Evolutionary conservation across 2,888 invertebrate species (phyloP).

Genomic region (Drosophila setosimentum): DNA sequence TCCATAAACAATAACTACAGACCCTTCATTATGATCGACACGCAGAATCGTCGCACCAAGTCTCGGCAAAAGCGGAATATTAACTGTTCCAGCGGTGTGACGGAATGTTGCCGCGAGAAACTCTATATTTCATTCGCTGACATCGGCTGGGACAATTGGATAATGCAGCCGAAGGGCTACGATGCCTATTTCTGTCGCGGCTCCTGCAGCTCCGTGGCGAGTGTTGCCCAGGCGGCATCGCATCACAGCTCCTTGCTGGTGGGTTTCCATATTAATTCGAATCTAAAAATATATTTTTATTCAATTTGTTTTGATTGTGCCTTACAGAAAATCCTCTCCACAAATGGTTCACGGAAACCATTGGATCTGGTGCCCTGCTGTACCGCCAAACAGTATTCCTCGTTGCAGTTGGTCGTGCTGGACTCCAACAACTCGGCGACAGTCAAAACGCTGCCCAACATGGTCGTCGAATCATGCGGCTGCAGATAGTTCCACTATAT

Average conservation of each 20-base stretch:
- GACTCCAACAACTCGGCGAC: conserved; percentile 92
- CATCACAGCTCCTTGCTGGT: conserved; percentile 92
- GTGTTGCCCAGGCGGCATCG: conserved; percentile 88
- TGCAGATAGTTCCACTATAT: conserved; percentile 88
- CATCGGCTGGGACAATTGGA: conserved; percentile 96
- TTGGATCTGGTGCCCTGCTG: conserved; percentile 93
- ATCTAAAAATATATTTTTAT: not conserved
- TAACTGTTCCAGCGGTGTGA: conserved; percentile 89
- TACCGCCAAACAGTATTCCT: conserved; percentile 93
- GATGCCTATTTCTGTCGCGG: conserved; percentile 95
- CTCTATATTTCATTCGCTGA: conserved; percentile 93
- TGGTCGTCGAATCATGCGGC: conserved; percentile 96
- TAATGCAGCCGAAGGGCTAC: conserved; percentile 92
- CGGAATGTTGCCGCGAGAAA: conserved; percentile 93
- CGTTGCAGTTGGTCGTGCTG: conserved; percentile 92
- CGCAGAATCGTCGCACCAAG: conserved; percentile 89
- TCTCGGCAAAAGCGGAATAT: conserved; percentile 87
- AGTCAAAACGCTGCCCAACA: conserved; percentile 92
- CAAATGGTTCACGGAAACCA: conserved; percentile 83
- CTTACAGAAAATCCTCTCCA: conserved; percentile 89
- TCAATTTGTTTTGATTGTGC: conserved; percentile 8
- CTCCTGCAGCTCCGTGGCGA: conserved; percentile 90
- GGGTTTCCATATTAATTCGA: conserved; percentile 72
- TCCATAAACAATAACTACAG: conserved; percentile 89
- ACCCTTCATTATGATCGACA: conserved; percentile 93